Percentiles rank a stretch among this genome's conserved stretches.
Evolutionary conservation across 2,113 vertebrate species (phyloP).

Genomic region (Dasypus novemcinctus): DNA sequence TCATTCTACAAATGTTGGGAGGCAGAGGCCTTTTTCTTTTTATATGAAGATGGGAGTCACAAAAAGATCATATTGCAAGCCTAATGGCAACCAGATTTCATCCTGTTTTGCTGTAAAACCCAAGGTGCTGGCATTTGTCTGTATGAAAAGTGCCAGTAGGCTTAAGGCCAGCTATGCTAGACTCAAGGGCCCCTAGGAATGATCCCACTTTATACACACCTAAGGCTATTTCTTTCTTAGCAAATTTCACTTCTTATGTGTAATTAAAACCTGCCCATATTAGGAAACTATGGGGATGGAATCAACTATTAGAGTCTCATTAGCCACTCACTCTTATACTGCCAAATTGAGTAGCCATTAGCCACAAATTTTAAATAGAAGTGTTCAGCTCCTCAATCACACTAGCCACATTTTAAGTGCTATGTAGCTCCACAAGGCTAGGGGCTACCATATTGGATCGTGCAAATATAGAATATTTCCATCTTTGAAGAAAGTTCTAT

Average conservation of each 20-base stretch:
- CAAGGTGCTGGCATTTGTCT: neutral
- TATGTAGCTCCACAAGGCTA: neutral
- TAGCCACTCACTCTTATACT: neutral
- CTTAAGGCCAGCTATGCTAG: neutral
- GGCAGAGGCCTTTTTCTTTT: conserved; percentile 25
- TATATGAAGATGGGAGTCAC: conserved; percentile 60
- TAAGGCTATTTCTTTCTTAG: neutral
- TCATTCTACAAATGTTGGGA: conserved; percentile 29
- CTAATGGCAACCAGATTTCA: conserved; percentile 67
- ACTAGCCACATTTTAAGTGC: neutral
- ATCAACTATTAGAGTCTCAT: neutral
- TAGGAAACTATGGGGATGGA: neutral
- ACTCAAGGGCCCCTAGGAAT: neutral
- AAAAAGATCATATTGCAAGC: conserved; percentile 48
- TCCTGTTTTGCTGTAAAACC: neutral
- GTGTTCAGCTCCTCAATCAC: neutral
- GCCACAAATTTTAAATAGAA: neutral
- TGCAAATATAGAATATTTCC: neutral
- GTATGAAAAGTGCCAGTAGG: neutral
- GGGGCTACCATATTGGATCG: neutral
- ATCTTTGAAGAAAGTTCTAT: neutral
- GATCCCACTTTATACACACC: neutral
- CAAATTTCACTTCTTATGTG: neutral
- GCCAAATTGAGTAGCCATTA: neutral
- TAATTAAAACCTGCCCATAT: neutral